Conservation (phyloP, 1,140 invertebrate species). For the Odontomachus brunneus region DNA sequence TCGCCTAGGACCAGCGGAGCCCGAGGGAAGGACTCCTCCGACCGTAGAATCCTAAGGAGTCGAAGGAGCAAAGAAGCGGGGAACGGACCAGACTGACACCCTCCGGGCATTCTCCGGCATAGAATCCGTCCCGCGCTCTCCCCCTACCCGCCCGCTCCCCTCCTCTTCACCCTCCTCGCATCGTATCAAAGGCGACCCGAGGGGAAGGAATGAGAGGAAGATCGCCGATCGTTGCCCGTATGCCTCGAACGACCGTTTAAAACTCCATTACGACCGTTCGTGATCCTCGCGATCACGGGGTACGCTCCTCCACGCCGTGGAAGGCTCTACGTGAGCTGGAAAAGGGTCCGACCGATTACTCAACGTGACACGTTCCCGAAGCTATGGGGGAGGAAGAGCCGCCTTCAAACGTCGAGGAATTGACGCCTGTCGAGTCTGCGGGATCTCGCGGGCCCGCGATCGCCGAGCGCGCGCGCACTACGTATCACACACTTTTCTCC, state of each 20-base stretch:
- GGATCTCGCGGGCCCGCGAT: neutral
- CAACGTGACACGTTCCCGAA: conserved; percentile 61
- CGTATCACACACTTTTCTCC: neutral
- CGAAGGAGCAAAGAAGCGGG: conserved; percentile 49
- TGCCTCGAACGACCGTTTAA: conserved; percentile 73
- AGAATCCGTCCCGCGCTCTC: conserved; percentile 26
- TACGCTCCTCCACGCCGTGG: conserved; percentile 30
- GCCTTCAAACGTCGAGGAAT: conserved; percentile 27
- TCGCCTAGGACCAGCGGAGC: conserved; percentile 60
- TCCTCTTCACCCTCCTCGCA: conserved; percentile 27
- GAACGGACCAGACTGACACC: conserved; percentile 58
- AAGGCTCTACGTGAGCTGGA: conserved; percentile 45
- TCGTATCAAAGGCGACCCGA: conserved; percentile 70
- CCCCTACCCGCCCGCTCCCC: conserved; percentile 17
- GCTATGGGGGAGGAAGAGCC: conserved; percentile 28
- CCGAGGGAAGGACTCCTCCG: conserved; percentile 64
- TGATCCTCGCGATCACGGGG: conserved; percentile 67
- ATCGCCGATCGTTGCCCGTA: conserved; percentile 65
- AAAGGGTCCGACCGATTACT: conserved; percentile 66
- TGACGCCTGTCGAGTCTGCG: conserved; percentile 29
- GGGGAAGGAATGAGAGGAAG: conserved; percentile 49
- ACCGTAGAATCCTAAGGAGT: conserved; percentile 52
- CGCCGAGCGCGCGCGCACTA: neutral
- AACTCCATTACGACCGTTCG: conserved; percentile 74
- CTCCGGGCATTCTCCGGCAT: conserved; percentile 59